Conservation (phyloP, 2,113 vertebrate species). For the Notechis scutatus region DNA sequence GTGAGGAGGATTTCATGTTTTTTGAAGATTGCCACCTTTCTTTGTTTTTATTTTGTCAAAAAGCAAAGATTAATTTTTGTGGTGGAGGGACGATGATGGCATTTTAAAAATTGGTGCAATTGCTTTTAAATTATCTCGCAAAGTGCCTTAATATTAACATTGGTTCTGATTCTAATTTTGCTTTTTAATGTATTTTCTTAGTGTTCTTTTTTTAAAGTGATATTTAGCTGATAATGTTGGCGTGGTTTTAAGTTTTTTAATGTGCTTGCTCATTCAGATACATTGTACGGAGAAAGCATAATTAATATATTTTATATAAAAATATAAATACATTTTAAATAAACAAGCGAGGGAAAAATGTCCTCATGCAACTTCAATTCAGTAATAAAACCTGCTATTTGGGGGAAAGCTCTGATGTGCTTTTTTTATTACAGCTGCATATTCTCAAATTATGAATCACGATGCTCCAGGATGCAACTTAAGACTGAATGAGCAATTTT, state of each 20-base stretch:
- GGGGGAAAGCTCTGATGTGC: neutral
- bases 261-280: neutral
- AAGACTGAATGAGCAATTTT: neutral
- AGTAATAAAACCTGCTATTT: neutral
- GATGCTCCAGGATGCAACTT: neutral
- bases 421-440: neutral
- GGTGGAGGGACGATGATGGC: neutral
- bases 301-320: neutral
- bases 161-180: conserved; percentile 2
- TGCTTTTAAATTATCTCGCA: neutral
- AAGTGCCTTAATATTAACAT: conserved; percentile 3
- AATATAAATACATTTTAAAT: neutral
- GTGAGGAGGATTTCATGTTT: neutral
- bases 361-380: neutral
- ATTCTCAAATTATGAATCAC: neutral
- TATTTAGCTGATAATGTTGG: conserved; percentile 10
- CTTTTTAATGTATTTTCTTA: neutral
- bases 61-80: neutral
- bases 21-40: neutral
- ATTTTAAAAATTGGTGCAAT: neutral
- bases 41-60: conserved; percentile 1
- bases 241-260: neutral
- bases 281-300: neutral
- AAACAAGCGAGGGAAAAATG: neutral
- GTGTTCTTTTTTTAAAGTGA: neutral